These are phyloP conservation scores for Darevskia mixta DNA, from an alignment of 2,797 vertebrate species.

Conservation along the genomic window DNA sequence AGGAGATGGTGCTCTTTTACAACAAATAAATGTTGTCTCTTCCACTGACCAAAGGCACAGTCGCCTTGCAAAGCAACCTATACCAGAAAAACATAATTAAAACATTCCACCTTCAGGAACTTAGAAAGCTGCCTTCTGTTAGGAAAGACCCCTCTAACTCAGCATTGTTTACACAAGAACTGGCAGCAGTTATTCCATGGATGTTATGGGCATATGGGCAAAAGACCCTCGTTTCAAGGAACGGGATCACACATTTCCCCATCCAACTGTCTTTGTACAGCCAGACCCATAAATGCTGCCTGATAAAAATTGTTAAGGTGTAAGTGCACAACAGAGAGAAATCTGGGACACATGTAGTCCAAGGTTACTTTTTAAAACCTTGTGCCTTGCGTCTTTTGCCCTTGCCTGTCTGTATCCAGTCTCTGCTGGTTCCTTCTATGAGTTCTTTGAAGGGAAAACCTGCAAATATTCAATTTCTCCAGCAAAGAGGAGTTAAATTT, in stretches of 20 bases:
- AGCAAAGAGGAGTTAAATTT: not conserved
- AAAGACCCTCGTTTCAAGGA: not conserved
- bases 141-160: too few species aligned
- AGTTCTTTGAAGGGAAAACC: not conserved
- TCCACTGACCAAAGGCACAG: too few species aligned
- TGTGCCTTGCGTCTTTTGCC: too few species aligned
- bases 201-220: too few species aligned
- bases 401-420: not conserved
- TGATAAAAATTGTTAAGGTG: not conserved
- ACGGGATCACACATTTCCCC: not conserved
- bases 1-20: constrained; percentile 18
- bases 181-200: too few species aligned
- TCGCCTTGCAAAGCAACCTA: not conserved
- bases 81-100: not conserved
- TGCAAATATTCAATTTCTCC: not conserved
- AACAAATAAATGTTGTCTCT: not conserved
- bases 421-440: not conserved
- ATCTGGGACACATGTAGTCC: not conserved
- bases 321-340: too few species aligned
- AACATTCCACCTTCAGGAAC: not conserved
- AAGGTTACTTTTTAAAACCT: not conserved
- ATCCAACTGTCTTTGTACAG: not conserved
- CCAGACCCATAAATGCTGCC: not conserved
- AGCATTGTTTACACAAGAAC: too few species aligned
- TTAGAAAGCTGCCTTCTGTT: too few species aligned